phyloP scores from a whole-genome alignment of 2,797 vertebrate genomes.

The Rallus crepitans region DNA sequence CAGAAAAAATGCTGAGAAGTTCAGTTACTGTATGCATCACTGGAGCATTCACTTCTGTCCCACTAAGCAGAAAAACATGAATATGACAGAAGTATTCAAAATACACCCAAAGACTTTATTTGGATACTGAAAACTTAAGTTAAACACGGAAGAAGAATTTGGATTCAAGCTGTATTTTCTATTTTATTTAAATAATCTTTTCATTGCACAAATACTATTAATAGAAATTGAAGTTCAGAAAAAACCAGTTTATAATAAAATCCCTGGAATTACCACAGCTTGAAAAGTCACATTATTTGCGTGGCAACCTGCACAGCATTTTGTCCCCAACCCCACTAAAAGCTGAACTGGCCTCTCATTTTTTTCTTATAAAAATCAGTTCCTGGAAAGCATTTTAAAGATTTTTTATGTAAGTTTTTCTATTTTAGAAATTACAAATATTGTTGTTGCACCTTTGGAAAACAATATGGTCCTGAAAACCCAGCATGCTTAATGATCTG shows the following conservation, averaged over 20 bases:
- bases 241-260: neutral
- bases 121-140: neutral
- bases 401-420: neutral
- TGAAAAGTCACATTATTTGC: neutral
- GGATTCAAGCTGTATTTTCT: neutral
- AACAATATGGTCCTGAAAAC: slow-evolving; percentile 29
- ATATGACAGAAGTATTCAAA: neutral
- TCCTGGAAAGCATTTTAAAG: neutral
- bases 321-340: neutral
- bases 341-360: neutral
- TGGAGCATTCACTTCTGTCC: neutral
- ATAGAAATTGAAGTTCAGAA: neutral
- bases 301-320: neutral
- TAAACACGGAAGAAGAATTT: neutral
- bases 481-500: neutral
- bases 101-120: neutral
- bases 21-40: neutral
- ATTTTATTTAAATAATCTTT: neutral
- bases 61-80: neutral
- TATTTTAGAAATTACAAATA: slow-evolving; percentile 19
- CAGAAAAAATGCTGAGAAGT: fast-evolving
- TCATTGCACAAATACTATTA: neutral
- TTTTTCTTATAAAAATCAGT: neutral
- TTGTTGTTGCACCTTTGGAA: slow-evolving; percentile 32
- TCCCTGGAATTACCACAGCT: neutral